Evolutionary conservation across 2,888 invertebrate genomes (phyloP).

Genomic region (Athalia cordata): DNA sequence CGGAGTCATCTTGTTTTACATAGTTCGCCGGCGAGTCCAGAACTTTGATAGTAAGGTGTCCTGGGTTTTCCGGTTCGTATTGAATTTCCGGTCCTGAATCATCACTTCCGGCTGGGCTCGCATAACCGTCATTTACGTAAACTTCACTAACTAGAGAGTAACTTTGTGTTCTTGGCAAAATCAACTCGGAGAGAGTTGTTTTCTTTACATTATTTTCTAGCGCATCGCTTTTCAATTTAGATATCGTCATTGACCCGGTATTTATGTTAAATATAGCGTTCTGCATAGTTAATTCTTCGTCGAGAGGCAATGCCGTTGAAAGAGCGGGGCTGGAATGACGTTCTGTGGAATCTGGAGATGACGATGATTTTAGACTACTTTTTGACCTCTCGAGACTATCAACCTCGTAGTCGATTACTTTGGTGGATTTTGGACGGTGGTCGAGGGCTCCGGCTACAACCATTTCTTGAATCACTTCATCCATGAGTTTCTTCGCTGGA

Average conservation of each 20-base stretch:
- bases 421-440: slow-evolving; percentile 51
- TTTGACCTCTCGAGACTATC: slow-evolving; percentile 70
- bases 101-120: slow-evolving; percentile 74
- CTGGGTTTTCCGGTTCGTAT: slow-evolving; percentile 81
- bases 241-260: slow-evolving; percentile 77
- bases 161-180: slow-evolving; percentile 74
- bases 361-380: slow-evolving; percentile 57
- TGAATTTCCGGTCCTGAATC: slow-evolving; percentile 75
- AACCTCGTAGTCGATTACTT: slow-evolving; percentile 65
- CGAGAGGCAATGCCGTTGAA: slow-evolving; percentile 84
- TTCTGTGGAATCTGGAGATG: slow-evolving; percentile 59
- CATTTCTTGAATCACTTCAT: slow-evolving; percentile 73
- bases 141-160: slow-evolving; percentile 86
- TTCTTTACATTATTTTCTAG: slow-evolving; percentile 52
- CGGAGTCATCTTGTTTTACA: slow-evolving; percentile 85
- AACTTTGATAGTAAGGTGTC: slow-evolving; percentile 89
- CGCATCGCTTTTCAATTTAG: slow-evolving; percentile 66
- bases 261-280: slow-evolving; percentile 83
- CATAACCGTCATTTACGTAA: slow-evolving; percentile 85
- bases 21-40: slow-evolving; percentile 88
- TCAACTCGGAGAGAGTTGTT: slow-evolving; percentile 74
- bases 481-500: slow-evolving; percentile 72
- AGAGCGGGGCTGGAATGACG: slow-evolving; percentile 83
- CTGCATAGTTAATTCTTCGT: slow-evolving; percentile 87
- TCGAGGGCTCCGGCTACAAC: slow-evolving; percentile 67